Base-by-base conservation (phyloP, 2,888 invertebrate genomes). In the Macaria notata region DNA sequence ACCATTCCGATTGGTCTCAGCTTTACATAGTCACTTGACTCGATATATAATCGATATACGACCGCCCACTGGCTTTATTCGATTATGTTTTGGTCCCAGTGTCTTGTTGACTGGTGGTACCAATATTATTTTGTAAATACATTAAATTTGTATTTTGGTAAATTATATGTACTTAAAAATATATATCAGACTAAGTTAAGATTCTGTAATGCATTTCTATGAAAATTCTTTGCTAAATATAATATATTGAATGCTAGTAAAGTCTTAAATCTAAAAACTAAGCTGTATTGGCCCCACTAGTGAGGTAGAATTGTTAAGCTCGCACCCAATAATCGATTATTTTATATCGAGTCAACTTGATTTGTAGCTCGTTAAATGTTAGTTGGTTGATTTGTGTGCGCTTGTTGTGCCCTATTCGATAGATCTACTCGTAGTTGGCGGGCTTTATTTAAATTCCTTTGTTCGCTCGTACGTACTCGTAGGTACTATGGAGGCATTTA, bases 1-100 rank as follows among this genome's bases (percentile, higher is more conserved):
- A 88, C 88, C 77, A 65, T 58, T 52, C 73, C 74, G 68, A 84
- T 83, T 84, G 84, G 84, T 72, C 74, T 66, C 68, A 43, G 39
- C 52, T 57, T 49, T 19, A 62, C 70, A 64, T 64, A 4, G 60
- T 66, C 68, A 66, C 68, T 65, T 68, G 67, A 64, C 70, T 19
- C 19, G 19, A 73, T 61, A 69, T 71, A 69, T 54, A 52, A 68
- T 69, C 72, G 71, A 72, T 69, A 72, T 67, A 62, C 66, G 61
- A 50, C 58, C 41, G 66, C 73, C 70, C 74, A 79, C 74, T 45
- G 54, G 19, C 51, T 52, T 54, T 54, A 59, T 31, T 54, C 42
- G 48, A 60, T 55, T 54, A 46, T 55, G 33, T 36, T 36, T 36
- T 36, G 33, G 33, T 6, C 4, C 5, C 33, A 6, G 5, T 36